These are phyloP conservation scores for Chelonoidis abingdonii DNA, from an alignment of 2,113 vertebrate species.

Conservation along the genomic window DNA sequence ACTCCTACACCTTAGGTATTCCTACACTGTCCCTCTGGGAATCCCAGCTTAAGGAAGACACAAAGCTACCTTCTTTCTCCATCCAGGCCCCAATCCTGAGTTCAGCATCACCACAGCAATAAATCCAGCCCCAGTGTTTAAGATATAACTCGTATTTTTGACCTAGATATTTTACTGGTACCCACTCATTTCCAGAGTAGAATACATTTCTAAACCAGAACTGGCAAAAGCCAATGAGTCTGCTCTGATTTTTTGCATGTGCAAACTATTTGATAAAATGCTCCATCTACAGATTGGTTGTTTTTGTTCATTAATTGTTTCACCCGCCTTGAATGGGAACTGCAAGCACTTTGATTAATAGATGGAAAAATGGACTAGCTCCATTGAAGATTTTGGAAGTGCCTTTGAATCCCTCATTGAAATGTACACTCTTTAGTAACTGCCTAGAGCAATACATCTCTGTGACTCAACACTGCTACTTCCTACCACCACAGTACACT, in stretches of 20 bases:
- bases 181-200: not conserved
- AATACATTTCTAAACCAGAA: not conserved
- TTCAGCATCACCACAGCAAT: not conserved
- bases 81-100: not conserved
- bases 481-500: not conserved
- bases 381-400: not conserved
- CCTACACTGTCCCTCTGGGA: not conserved
- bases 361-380: not conserved
- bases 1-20: not conserved
- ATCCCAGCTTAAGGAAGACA: not conserved
- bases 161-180: not conserved
- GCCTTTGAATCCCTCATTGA: not conserved
- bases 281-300: not conserved
- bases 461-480: not conserved
- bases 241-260: not conserved
- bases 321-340: not conserved
- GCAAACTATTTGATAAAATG: not conserved
- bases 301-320: not conserved
- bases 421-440: not conserved
- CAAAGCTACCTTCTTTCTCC: not conserved
- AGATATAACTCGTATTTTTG: not conserved
- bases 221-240: not conserved
- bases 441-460: not conserved
- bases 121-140: not conserved
- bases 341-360: not conserved